These are phyloP conservation scores for Volucella inflata DNA, from an alignment of 2,888 invertebrate genomes.

Conservation along the genomic window DNA sequence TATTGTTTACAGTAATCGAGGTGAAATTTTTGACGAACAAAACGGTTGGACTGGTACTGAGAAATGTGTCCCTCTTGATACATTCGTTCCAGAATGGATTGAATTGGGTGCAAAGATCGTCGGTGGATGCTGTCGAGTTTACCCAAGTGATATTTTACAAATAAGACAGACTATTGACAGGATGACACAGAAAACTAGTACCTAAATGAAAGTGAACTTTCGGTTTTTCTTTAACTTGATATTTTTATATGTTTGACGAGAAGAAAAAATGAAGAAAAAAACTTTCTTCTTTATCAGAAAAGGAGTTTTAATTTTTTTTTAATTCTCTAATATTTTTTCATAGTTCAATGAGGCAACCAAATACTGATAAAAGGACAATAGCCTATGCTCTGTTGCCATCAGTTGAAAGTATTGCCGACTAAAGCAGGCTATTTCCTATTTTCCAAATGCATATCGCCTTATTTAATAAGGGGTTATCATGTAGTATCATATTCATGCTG, in stretches of 20 bases:
- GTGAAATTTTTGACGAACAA: constrained; percentile 83
- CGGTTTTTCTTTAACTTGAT: constrained; percentile 46
- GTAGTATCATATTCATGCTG: constrained; percentile 22
- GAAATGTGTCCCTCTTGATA: constrained; percentile 88
- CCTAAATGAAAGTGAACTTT: constrained; percentile 27
- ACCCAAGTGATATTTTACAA: constrained; percentile 90
- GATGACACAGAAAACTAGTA: constrained; percentile 17
- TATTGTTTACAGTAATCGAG: constrained; percentile 96
- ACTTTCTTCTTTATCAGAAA: constrained; percentile 21
- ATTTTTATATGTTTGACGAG: constrained; percentile 22
- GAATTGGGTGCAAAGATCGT: constrained; percentile 91
- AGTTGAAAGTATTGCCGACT: constrained; percentile 12
- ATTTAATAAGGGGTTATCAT: constrained; percentile 42
- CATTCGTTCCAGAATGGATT: constrained; percentile 91
- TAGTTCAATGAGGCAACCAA: not conserved
- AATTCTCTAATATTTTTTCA: not conserved
- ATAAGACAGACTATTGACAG: constrained; percentile 85
- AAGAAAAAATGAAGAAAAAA: constrained; percentile 6
- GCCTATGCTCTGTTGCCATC: constrained; percentile 23
- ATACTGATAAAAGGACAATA: constrained; percentile 39
- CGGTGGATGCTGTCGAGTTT: constrained; percentile 96
- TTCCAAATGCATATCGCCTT: constrained; percentile 10
- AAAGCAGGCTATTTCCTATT: constrained; percentile 4
- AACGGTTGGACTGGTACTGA: constrained; percentile 87
- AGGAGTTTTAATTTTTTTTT: not conserved